Percentiles rank a stretch among this genome's conserved stretches.
Conservation (phyloP, 2,888 invertebrate genomes). For the Caenorhabditis virilis region DNA sequence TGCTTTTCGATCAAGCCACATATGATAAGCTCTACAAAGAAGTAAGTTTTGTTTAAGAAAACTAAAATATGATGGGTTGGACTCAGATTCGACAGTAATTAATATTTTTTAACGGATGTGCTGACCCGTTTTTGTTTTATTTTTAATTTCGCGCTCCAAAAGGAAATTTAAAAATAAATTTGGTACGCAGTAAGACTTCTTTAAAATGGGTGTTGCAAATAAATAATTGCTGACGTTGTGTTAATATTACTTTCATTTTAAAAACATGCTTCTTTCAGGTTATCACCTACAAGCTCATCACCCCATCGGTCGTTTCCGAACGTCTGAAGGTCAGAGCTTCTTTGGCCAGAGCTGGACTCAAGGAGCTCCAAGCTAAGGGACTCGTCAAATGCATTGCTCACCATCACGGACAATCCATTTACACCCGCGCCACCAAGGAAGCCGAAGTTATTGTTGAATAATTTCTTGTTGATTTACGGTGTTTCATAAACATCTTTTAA, state of each 20-base stretch:
- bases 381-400: slow-evolving; percentile 67
- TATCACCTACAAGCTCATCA: slow-evolving; percentile 89
- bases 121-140: too few species aligned
- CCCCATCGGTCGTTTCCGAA: slow-evolving; percentile 97
- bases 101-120: too few species aligned
- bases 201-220: too few species aligned
- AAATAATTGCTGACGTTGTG: too few species aligned
- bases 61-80: too few species aligned
- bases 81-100: too few species aligned
- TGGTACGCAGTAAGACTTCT: too few species aligned
- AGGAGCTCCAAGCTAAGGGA: slow-evolving; percentile 77
- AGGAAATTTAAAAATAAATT: too few species aligned
- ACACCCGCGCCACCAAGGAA: slow-evolving; percentile 68
- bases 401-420: slow-evolving; percentile 64
- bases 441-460: slow-evolving; percentile 63
- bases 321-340: slow-evolving; percentile 96
- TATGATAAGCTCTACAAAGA: slow-evolving; percentile 96
- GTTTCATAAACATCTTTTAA: slow-evolving; percentile 47
- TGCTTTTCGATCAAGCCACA: slow-evolving; percentile 93
- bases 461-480: slow-evolving; percentile 44
- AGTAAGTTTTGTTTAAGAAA: too few species aligned
- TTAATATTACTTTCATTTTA: too few species aligned
- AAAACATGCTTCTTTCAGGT: too few species aligned
- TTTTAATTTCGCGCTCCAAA: too few species aligned
- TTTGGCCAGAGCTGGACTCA: slow-evolving; percentile 88